phyloP scores from a whole-genome alignment of 2,797 vertebrate genomes.

The Lerista edwardsae region DNA sequence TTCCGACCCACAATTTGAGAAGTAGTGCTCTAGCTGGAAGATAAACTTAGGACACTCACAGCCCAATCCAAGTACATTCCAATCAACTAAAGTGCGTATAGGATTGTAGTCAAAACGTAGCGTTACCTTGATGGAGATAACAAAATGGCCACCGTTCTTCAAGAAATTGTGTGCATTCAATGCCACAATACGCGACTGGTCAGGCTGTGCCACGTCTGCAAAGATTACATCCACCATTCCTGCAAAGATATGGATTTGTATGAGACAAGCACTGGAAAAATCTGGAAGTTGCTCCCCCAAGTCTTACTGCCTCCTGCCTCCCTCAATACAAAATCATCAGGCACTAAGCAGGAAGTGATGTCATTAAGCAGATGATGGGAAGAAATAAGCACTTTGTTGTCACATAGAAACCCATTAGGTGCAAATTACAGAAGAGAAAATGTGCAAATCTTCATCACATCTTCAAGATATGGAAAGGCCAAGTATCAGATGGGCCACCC shows the following conservation, averaged over 20 bases:
- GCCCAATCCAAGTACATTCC: too few relatives aligned
- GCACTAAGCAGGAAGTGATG: too few relatives aligned
- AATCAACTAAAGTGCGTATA: too few relatives aligned
- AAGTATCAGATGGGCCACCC: too few relatives aligned
- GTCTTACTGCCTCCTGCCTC: slow-evolving; percentile 15
- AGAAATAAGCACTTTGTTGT: too few relatives aligned
- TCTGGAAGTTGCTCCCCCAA: not conserved
- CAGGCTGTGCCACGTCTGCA: slow-evolving; percentile 92
- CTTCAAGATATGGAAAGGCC: too few relatives aligned
- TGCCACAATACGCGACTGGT: slow-evolving; percentile 93
- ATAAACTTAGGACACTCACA: not conserved
- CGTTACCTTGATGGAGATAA: slow-evolving; percentile 93
- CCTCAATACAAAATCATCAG: not conserved
- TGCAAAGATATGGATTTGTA: slow-evolving; percentile 48
- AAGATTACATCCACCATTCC: slow-evolving; percentile 98
- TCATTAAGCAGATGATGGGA: too few relatives aligned
- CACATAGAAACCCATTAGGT: too few relatives aligned
- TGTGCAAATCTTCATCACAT: too few relatives aligned
- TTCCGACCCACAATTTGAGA: too few relatives aligned
- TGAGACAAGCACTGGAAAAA: too few relatives aligned
- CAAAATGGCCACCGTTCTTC: slow-evolving; percentile 92
- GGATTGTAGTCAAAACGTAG: not conserved
- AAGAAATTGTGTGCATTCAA: slow-evolving; percentile 94
- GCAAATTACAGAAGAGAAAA: too few relatives aligned
- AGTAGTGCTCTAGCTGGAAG: not conserved